Evolutionary conservation across 2,113 vertebrate genomes (phyloP).

Genomic region (Numida meleagris): DNA sequence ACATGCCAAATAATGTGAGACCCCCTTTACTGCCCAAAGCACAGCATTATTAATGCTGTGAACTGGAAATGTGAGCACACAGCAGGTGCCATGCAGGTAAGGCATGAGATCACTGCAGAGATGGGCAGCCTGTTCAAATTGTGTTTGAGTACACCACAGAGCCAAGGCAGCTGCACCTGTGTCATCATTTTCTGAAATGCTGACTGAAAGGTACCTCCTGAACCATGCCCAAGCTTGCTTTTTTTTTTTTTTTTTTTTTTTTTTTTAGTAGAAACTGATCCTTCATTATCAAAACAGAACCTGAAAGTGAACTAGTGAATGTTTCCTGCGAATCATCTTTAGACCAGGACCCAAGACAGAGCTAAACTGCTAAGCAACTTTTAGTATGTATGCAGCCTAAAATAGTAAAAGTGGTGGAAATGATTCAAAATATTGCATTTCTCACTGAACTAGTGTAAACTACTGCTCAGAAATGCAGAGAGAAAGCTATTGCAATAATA

Average conservation of each 20-base stretch:
- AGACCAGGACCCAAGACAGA: neutral
- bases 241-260: neutral
- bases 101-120: fast-evolving
- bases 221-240: neutral
- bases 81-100: neutral
- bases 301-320: neutral
- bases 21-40: neutral
- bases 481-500: neutral
- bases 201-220: neutral
- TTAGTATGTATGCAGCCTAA: fast-evolving
- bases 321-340: neutral
- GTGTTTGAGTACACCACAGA: fast-evolving
- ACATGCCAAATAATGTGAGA: neutral
- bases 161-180: fast-evolving
- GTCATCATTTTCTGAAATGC: neutral
- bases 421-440: neutral
- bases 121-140: fast-evolving
- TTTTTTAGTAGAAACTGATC: neutral
- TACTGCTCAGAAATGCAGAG: neutral
- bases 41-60: fast-evolving
- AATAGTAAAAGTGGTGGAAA: neutral
- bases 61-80: fast-evolving
- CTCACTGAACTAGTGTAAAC: neutral
- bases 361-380: neutral
- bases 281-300: neutral